phyloP scores from a whole-genome alignment of 23 tunicate genomes.

The Styela clava region DNA sequence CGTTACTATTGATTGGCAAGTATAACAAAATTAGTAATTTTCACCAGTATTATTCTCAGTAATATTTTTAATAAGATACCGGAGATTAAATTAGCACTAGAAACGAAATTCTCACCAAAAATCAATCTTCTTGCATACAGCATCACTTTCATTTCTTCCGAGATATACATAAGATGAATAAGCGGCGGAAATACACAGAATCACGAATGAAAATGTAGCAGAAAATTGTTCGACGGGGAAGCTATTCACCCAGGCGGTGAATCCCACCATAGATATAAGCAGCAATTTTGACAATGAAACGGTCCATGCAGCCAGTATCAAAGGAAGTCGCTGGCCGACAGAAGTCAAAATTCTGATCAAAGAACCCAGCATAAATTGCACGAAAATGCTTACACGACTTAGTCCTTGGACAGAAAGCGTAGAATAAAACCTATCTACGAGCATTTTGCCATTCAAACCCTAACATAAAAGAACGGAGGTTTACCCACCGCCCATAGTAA shows the following conservation, averaged over 20 bases:
- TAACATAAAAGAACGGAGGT: neutral
- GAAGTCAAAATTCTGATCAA: neutral
- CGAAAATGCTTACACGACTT: neutral
- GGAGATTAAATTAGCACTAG: too few relatives aligned
- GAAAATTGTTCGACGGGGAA: constrained; percentile 26
- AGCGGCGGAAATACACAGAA: neutral
- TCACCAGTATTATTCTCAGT: too few relatives aligned
- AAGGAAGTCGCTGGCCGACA: constrained; percentile 14
- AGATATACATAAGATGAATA: neutral
- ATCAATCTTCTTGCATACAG: neutral
- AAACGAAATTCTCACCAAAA: neutral
- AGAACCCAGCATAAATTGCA: neutral
- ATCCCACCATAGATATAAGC: constrained; percentile 31
- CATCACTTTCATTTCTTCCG: neutral
- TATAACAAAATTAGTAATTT: too few relatives aligned
- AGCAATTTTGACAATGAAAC: neutral
- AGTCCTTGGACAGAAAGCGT: neutral
- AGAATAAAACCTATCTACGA: neutral
- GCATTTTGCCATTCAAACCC: neutral
- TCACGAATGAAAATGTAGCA: neutral
- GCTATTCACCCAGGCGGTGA: constrained; percentile 37
- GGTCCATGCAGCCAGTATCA: constrained; percentile 3
- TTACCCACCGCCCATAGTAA: neutral
- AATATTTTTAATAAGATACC: too few relatives aligned
- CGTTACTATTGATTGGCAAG: too few relatives aligned